Conservation (phyloP, 2,113 vertebrate genomes). For the Tragelaphus strepsiceros region DNA sequence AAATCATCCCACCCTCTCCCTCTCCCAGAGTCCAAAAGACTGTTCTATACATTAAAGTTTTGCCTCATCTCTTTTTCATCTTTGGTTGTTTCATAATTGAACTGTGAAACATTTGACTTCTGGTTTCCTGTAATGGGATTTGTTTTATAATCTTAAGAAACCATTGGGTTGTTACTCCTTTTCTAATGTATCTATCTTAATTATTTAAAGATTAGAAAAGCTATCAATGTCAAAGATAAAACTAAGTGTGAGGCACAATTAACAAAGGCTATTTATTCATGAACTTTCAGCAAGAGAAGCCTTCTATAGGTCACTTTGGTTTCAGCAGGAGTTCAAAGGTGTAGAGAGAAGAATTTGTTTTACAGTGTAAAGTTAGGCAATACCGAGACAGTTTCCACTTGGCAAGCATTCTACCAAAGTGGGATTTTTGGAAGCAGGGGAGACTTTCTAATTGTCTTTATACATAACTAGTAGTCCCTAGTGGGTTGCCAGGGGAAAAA, state of each 20-base stretch:
- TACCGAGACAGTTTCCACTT: background rate
- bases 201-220: constrained; percentile 41
- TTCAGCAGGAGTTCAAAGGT: background rate
- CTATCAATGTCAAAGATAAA: constrained; percentile 33
- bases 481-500: background rate
- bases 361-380: background rate
- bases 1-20: too few species aligned
- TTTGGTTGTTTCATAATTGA: background rate
- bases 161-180: background rate
- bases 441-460: background rate
- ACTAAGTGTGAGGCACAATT: background rate
- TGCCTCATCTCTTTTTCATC: background rate
- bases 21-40: too few species aligned
- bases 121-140: constrained; percentile 6
- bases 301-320: background rate
- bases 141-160: constrained; percentile 13
- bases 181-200: constrained; percentile 19
- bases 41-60: background rate
- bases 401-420: background rate
- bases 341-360: background rate
- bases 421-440: background rate
- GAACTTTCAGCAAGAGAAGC: background rate
- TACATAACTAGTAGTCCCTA: background rate
- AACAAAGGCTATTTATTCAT: constrained; percentile 1
- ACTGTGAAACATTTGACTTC: constrained; percentile 5